A percentile compares a stretch with the other conserved stretches of the same genome.
These are phyloP conservation scores for Phoxinus phoxinus DNA, from an alignment of 2,113 vertebrate species.

Conservation along the genomic window DNA sequence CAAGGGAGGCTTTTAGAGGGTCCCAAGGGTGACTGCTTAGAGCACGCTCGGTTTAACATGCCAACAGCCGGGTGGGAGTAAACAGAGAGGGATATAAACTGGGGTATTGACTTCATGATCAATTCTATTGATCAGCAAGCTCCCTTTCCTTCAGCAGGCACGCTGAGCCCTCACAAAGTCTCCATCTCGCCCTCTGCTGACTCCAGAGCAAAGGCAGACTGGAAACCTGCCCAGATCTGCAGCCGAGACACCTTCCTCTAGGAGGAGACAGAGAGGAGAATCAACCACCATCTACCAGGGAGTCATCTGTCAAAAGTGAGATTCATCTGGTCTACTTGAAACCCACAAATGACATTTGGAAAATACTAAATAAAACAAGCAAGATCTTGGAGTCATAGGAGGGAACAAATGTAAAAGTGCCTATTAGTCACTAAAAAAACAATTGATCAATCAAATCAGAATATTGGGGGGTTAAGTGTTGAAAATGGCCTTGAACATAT, in stretches of 20 bases:
- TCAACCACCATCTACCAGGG: background rate
- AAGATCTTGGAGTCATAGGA: background rate
- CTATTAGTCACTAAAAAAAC: background rate
- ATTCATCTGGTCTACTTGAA: background rate
- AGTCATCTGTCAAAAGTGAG: background rate
- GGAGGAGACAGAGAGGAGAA: slow-evolving; percentile 77
- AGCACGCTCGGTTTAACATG: slow-evolving; percentile 78
- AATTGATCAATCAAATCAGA: background rate
- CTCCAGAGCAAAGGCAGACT: slow-evolving; percentile 58
- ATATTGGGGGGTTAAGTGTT: background rate
- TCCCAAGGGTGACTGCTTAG: slow-evolving; percentile 73
- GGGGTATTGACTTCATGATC: slow-evolving; percentile 73
- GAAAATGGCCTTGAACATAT: background rate
- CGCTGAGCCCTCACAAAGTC: slow-evolving; percentile 57
- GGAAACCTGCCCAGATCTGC: slow-evolving; percentile 62
- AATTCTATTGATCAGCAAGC: slow-evolving; percentile 78
- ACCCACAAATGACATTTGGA: background rate
- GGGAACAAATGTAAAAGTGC: background rate
- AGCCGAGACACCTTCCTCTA: slow-evolving; percentile 69
- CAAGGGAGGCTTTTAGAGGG: slow-evolving; percentile 74
- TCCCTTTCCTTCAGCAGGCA: slow-evolving; percentile 62
- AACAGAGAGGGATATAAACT: slow-evolving; percentile 77
- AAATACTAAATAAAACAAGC: background rate
- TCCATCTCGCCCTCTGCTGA: slow-evolving; percentile 57
- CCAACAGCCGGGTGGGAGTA: slow-evolving; percentile 69